phyloP scores from a whole-genome alignment of 1,140 invertebrate genomes.

The Harlomillsia oculata region DNA sequence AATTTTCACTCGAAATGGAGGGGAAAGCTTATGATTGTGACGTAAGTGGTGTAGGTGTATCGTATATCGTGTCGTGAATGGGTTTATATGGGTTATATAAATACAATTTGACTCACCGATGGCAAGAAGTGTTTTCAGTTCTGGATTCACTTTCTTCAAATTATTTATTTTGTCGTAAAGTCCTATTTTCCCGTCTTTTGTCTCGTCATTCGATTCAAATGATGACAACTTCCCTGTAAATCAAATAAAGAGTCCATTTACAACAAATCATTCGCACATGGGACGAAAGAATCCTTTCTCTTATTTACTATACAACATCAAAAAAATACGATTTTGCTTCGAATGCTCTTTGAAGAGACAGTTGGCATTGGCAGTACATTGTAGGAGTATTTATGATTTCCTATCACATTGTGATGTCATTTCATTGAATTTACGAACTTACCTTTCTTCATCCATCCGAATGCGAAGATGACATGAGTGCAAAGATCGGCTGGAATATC shows the following conservation, averaged over 20 bases:
- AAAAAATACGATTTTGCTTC: neutral
- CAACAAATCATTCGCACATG: neutral
- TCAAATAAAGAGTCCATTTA: neutral
- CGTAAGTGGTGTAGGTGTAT: no score
- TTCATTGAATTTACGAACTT: constrained; percentile 61
- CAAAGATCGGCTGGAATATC: constrained; percentile 90
- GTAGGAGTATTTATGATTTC: neutral
- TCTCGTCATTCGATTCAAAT: constrained; percentile 85
- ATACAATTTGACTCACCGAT: constrained; percentile 78
- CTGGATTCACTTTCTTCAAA: constrained; percentile 78
- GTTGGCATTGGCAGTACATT: no score
- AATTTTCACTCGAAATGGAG: neutral
- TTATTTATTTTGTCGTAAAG: constrained; percentile 74
- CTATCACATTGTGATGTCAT: no score
- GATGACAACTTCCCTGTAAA: constrained; percentile 16
- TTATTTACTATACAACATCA: no score
- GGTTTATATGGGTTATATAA: no score
- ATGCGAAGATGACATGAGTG: constrained; percentile 91
- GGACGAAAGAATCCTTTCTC: no score
- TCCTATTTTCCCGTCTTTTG: constrained; percentile 80
- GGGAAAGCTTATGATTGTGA: neutral
- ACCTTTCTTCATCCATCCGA: constrained; percentile 93
- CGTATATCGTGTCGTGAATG: no score
- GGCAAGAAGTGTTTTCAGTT: constrained; percentile 76
- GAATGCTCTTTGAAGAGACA: no score